phyloP scores from a whole-genome alignment of 2,113 vertebrate species.

The Elephas maximus region DNA sequence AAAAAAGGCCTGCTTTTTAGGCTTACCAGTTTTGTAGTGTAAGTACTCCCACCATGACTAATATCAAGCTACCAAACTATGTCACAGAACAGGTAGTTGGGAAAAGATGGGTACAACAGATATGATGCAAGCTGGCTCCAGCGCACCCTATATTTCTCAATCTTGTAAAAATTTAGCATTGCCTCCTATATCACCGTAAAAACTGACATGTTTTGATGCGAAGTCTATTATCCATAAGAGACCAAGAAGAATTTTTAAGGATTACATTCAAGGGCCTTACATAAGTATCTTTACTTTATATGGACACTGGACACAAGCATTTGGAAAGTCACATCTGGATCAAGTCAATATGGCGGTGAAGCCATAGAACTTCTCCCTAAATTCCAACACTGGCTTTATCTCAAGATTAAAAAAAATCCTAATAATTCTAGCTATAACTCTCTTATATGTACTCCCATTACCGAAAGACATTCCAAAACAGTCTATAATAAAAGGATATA shows the following conservation, averaged over 20 bases:
- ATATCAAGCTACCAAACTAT: background rate
- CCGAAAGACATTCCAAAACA: background rate
- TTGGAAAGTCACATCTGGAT: background rate
- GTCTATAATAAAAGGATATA: background rate
- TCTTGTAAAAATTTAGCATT: background rate
- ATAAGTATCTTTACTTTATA: background rate
- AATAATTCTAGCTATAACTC: background rate
- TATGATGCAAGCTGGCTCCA: background rate
- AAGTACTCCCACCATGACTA: background rate
- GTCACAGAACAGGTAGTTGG: background rate
- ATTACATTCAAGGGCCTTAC: background rate
- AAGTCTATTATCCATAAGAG: background rate
- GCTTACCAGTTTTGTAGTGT: background rate
- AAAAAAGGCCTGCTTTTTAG: background rate
- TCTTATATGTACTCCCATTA: background rate
- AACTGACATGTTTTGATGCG: background rate
- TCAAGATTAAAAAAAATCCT: background rate
- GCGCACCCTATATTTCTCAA: background rate
- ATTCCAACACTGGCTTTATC: background rate
- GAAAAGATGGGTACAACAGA: background rate
- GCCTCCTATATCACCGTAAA: background rate
- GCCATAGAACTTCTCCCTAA: background rate
- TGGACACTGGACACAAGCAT: background rate
- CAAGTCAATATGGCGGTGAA: background rate
- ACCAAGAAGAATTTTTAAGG: background rate